Base-by-base conservation (phyloP, 2,888 invertebrate genomes). In the Ethmia dodecea region DNA sequence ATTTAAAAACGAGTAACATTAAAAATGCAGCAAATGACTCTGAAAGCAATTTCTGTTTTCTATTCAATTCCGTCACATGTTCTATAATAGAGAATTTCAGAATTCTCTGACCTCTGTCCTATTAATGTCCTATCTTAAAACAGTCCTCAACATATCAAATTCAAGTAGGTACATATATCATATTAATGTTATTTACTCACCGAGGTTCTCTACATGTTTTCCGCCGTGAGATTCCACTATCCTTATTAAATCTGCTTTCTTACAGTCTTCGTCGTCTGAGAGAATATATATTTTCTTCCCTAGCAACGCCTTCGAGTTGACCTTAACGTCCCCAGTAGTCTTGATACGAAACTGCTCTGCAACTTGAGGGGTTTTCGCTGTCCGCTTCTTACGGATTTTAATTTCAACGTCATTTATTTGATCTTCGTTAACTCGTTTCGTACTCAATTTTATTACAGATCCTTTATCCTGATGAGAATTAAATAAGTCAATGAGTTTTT, bases 181-280 rank as follows among this genome's bases (percentile, higher is more conserved):
- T n/a, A n/a, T n/a, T n/a, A n/a, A n/a, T n/a, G n/a, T n/a, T n/a
- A n/a, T n/a, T n/a, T n/a, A 15, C 63, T 58, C 39, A 80, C 83
- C 73, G 12, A 53, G 44, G 51, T 77, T 74, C 34, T 71, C 70
- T 4, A 78, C 76, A 31, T 69, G 63, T 30, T 49, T 73, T 3
- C 83, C 86, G 3, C 76, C 66, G 15, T 84, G 84, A 6, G 72
- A 62, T 38, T 61, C 55, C 3, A 86, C 58, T 8, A 81, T 67
- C 31, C 51, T 53, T 5, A 59, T 52, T 31, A 86, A 47, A 1
- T 83, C 73, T 0, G 51, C 43, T 31, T 60, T 69, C 1, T 37
- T 57, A 33, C 71, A 75, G 22, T 73, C 73, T 1, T 67, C 70
- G 27, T 77, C 77, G n/a, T 69, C 77, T 0, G 78, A 73, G 11